These are phyloP conservation scores for Hypselothyrea guttata DNA, from an alignment of 2,888 invertebrate genomes.

Conservation along the genomic window DNA sequence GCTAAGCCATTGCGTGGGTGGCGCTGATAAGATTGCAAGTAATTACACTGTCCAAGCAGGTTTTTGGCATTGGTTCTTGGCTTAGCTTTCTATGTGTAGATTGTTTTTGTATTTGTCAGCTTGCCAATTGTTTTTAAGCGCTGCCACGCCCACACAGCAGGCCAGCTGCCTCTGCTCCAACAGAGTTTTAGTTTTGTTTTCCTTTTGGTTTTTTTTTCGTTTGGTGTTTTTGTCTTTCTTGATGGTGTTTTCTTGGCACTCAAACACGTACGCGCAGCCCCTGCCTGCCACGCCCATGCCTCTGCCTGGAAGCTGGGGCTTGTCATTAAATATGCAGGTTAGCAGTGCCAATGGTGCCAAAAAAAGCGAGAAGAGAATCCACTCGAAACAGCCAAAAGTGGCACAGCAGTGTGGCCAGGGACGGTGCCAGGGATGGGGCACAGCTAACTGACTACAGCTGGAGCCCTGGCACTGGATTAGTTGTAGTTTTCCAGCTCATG, in stretches of 20 bases:
- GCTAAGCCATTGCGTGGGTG: neutral
- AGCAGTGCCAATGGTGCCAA: constrained; percentile 75
- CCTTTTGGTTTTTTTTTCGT: constrained; percentile 22
- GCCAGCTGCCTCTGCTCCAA: neutral
- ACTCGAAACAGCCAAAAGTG: constrained; percentile 43
- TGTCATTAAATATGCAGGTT: constrained; percentile 80
- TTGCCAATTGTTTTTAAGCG: constrained; percentile 47
- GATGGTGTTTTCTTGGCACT: constrained; percentile 63
- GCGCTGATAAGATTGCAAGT: constrained; percentile 47
- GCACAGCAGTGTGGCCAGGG: constrained; percentile 17
- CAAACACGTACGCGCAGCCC: constrained; percentile 62
- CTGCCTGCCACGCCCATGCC: neutral
- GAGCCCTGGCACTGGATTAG: constrained; percentile 64
- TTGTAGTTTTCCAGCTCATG: constrained; percentile 53
- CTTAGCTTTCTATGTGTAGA: constrained; percentile 7
- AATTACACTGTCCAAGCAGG: constrained; percentile 45
- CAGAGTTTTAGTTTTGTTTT: neutral
- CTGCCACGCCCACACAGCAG: constrained; percentile 25
- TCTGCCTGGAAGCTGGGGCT: constrained; percentile 24
- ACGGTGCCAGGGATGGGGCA: neutral
- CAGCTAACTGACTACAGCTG: constrained; percentile 11
- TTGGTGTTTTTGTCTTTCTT: constrained; percentile 6
- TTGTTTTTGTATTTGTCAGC: constrained; percentile 42
- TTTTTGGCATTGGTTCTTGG: constrained; percentile 35
- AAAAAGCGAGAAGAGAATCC: constrained; percentile 40